Conservation (phyloP, 2,113 vertebrate species). For the Gadus chalcogrammus region DNA sequence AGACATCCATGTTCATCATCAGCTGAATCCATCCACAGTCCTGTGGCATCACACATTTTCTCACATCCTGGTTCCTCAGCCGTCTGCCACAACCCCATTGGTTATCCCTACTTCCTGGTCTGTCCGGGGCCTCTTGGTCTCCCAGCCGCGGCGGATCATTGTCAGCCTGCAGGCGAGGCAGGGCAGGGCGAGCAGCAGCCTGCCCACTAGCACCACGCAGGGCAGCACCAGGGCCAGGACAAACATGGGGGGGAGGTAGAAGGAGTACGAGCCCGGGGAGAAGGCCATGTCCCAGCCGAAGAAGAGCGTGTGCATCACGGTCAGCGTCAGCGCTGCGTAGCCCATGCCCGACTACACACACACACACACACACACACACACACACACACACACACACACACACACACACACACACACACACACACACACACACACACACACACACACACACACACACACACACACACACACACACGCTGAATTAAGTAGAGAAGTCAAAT, state of each 20-base stretch:
- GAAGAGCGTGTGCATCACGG: constrained; percentile 80
- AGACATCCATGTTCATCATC: neutral
- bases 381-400: neutral
- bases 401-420: neutral
- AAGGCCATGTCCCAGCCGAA: constrained; percentile 84
- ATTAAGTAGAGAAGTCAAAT: too few species aligned
- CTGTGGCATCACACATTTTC: neutral
- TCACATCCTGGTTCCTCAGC: neutral
- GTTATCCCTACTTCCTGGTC: constrained; percentile 29
- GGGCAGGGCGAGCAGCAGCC: constrained; percentile 73
- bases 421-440: neutral
- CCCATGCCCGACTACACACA: constrained; percentile 79
- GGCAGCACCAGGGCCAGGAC: constrained; percentile 79
- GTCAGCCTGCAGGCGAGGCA: constrained; percentile 73
- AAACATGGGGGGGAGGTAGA: constrained; percentile 84
- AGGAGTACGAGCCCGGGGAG: constrained; percentile 75
- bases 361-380: neutral
- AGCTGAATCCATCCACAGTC: neutral
- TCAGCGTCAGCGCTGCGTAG: constrained; percentile 75
- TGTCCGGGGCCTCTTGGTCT: constrained; percentile 51
- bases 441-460: neutral
- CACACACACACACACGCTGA: too few species aligned
- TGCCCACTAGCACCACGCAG: constrained; percentile 76
- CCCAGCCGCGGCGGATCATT: constrained; percentile 85
- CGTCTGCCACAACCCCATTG: constrained; percentile 13